Conservation (phyloP, 2,888 invertebrate genomes). For the Digitonthophagus gazella region DNA sequence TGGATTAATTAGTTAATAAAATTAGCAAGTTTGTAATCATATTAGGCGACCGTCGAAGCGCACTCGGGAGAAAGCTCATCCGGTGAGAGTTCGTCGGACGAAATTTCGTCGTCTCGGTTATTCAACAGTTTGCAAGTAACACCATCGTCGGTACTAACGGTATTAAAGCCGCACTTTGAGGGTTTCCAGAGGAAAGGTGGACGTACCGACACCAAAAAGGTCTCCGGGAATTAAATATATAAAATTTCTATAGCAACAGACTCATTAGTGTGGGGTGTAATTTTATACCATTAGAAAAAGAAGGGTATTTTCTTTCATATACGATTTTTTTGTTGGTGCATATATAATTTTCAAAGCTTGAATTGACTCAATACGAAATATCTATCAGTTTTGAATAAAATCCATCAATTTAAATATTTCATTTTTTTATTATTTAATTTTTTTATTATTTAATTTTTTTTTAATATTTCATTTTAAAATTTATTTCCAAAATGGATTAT, state of each 20-base stretch:
- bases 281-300: too few species aligned
- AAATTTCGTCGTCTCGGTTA: neutral
- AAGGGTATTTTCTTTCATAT: too few species aligned
- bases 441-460: too few species aligned
- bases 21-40: neutral
- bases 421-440: too few species aligned
- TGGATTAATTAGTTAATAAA: neutral
- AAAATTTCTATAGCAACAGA: conserved; percentile 31
- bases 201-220: neutral
- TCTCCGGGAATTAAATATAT: conserved; percentile 32
- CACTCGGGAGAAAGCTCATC: neutral
- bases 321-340: too few species aligned
- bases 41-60: neutral
- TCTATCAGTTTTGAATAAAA: too few species aligned
- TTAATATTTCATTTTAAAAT: too few species aligned
- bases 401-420: too few species aligned
- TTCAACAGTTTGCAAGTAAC: neutral
- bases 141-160: neutral
- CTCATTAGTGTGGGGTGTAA: conserved; percentile 29
- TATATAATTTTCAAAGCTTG: too few species aligned
- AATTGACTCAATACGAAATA: too few species aligned
- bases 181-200: neutral
- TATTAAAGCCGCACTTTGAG: neutral
- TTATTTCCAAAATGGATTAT: too few species aligned
- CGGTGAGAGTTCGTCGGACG: neutral